Base-by-base conservation (phyloP, 1,140 invertebrate genomes). In the Brachionus rotundiformis region DNA sequence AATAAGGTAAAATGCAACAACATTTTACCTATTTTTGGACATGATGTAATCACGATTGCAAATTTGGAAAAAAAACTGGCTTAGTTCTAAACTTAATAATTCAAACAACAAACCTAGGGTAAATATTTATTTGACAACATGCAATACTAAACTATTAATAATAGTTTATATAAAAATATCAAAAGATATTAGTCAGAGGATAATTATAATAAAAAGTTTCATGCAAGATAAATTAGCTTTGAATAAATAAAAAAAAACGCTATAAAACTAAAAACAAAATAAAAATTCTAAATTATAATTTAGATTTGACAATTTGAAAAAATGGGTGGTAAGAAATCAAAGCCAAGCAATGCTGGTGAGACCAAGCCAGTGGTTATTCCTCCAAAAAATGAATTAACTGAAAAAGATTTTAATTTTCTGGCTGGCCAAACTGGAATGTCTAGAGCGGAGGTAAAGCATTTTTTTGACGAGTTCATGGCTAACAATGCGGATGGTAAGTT, bases 401-500 rank as follows among this genome's bases (percentile, higher is more conserved):
- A 54, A 19, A 54, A 54, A 54, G 47, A 54, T 8, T 54, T 54
- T 8, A 54, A 19, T 19, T 68, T 68, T 68, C 36, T 68, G 29
- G 36, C 33, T 68, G 29, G 11, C 23, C 63, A 68, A 23, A 68
- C 63, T 33, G 63, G 63, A 33, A 33, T 68, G 29, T 68, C 63
- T 1, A 33, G 63, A 68, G 11, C 31, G 16, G 63, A 68, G 31
- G 31, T 68, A 0, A 68, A 68, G 33, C 13, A 27, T 75, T 47
- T 75, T 44, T 77, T 23, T 59, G 76, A 61, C 7, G 19, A 80
- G 39, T 80, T 80, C 27, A 41, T 80, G 44, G 16, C 39, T 4
- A 41, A 80, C 16, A 61, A 65, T 80, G 27, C 76, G 27, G 61
- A 65, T 65, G 76, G 49, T n/a, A 54, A 31, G 16, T 27, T 80